Evolutionary conservation across 2,888 invertebrate species (phyloP), one percentile per base, ranked within the genome.

Genomic region (Agrilus biguttatus): DNA sequence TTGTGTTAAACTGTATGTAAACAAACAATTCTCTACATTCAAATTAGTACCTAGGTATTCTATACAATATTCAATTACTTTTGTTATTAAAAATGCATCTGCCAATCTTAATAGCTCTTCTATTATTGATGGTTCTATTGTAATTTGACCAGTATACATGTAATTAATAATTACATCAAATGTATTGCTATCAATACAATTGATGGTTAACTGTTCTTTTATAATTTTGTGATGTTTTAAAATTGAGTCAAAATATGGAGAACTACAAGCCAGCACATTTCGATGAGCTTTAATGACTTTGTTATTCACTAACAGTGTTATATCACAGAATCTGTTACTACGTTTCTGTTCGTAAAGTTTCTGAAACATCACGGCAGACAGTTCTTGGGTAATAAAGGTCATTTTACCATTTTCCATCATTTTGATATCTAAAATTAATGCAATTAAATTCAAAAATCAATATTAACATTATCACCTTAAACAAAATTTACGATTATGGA

Each of bases 201-300:
- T 72, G 37, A 77, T 67, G 6, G 69, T 71, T 34, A 77, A 57
- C 57, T 74, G 68, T 52, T 74, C 73, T 51, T 68, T 67, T 17
- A 68, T 65, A 40, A 72, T 63, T 57, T 71, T 72, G 51, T 67
- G 67, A 48, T 68, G 67, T 48, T 73, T 73, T 47, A 78, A 62
- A 43, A 77, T 71, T 14, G 76, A 72, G 54, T 77, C 77, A 55
- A 80, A 76, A 58, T 76, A 77, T 1, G 78, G 77, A 44, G 77
- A 77, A 58, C 73, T 74, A 10, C 76, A 72, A 2, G 78, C 76
- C 41, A 80, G 59, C 42, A 80, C 73, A 59, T 72, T 74, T 37
- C 77, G 68, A 59, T 79, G 79, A 12, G 76, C 75, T 51, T 69
- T 68, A 50, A 77, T 72, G 47, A 71, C 66, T 51, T 68, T 69